Percentiles rank a stretch among this genome's conserved stretches.
phyloP scores from a whole-genome alignment of 2,888 invertebrate genomes.

The Callyntrura sp. region DNA sequence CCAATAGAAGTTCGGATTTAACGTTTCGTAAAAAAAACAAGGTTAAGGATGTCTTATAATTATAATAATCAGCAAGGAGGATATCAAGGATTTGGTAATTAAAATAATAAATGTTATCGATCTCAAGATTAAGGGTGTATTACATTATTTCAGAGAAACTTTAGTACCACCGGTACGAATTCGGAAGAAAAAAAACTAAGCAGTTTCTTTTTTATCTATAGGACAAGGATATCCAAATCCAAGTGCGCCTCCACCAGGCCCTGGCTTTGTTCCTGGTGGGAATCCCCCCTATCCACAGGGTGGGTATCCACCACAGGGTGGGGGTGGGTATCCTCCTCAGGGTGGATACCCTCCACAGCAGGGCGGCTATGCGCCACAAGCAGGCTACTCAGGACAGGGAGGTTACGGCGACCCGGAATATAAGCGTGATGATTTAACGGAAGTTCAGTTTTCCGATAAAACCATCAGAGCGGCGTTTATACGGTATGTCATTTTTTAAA shows the following conservation, averaged over 20 bases:
- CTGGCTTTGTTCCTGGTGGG: constrained; percentile 27
- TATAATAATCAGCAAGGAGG: constrained; percentile 6
- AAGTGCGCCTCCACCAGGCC: constrained; percentile 46
- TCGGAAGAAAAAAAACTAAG: too few relatives aligned
- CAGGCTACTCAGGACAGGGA: background rate
- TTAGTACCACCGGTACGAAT: too few relatives aligned
- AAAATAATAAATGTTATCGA: too few relatives aligned
- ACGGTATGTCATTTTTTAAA: constrained; percentile 27
- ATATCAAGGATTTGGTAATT: constrained; percentile 9
- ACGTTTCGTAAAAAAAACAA: too few relatives aligned
- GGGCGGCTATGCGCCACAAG: constrained; percentile 47
- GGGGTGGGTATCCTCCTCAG: constrained; percentile 44
- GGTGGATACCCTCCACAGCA: constrained; percentile 31
- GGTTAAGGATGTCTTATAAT: constrained; percentile 29
- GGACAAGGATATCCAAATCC: constrained; percentile 21
- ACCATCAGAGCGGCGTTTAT: constrained; percentile 57
- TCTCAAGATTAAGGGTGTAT: too few relatives aligned
- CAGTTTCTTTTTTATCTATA: background rate
- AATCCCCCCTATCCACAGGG: constrained; percentile 48
- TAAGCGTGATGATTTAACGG: constrained; percentile 19
- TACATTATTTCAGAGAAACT: too few relatives aligned
- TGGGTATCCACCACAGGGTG: constrained; percentile 51
- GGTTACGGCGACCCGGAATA: constrained; percentile 36
- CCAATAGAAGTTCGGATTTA: too few relatives aligned
- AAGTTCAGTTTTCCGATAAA: constrained; percentile 44